These are phyloP conservation scores for Alloscopus bannaensis DNA, from an alignment of 2,888 invertebrate genomes.

Conservation along the genomic window DNA sequence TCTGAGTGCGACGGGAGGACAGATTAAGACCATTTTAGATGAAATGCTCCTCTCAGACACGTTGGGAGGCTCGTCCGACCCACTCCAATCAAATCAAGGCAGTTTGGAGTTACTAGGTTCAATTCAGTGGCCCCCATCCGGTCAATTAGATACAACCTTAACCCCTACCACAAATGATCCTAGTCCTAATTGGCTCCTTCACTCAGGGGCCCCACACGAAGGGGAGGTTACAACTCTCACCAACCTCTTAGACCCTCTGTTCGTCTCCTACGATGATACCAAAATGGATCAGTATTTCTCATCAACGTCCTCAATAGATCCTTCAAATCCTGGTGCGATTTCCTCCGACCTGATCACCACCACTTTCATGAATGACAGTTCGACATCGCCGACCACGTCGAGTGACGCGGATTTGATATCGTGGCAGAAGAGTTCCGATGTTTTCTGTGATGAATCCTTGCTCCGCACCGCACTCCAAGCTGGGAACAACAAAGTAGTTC, in stretches of 20 bases:
- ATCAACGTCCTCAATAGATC: conserved; percentile 31
- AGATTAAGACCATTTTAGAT: conserved; percentile 70
- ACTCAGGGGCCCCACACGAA: conserved; percentile 57
- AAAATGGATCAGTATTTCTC: conserved; percentile 68
- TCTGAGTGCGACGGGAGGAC: conserved; percentile 60
- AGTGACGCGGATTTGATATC: conserved; percentile 63
- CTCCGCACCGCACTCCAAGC: conserved; percentile 70
- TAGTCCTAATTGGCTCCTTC: conserved; percentile 64
- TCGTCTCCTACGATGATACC: conserved; percentile 70
- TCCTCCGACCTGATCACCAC: conserved; percentile 65
- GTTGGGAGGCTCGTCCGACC: conserved; percentile 47
- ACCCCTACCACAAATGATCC: conserved; percentile 52
- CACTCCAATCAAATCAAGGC: conserved; percentile 48
- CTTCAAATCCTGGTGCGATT: conserved; percentile 54
- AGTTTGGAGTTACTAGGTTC: conserved; percentile 70
- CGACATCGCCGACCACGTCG: conserved; percentile 57
- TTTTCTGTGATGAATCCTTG: conserved; percentile 71
- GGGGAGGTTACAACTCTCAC: conserved; percentile 72
- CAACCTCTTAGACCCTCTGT: conserved; percentile 72
- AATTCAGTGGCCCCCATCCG: conserved; percentile 66
- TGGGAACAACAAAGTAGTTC: conserved; percentile 45
- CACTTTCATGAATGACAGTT: conserved; percentile 66
- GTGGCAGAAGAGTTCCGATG: conserved; percentile 63
- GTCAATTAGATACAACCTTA: conserved; percentile 38
- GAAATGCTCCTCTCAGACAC: conserved; percentile 70